phyloP scores from a whole-genome alignment of 2,113 vertebrate genomes.

The Cranoglanis bouderius region DNA sequence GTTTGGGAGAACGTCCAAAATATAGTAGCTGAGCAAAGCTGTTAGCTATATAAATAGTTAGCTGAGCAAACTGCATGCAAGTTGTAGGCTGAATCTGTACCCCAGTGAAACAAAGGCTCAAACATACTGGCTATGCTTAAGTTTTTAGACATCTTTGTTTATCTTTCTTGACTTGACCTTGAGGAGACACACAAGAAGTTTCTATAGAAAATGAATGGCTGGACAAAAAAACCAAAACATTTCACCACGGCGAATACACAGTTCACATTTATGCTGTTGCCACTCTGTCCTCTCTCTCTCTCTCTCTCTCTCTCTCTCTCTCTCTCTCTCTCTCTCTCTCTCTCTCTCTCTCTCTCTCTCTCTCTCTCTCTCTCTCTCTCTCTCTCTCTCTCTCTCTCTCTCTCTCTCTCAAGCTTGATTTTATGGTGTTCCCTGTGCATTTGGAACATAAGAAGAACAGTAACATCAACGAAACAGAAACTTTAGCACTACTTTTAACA shows the following conservation, averaged over 20 bases:
- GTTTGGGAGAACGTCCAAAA: background rate
- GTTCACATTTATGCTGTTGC: background rate
- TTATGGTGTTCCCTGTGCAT: background rate
- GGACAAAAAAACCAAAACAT: background rate
- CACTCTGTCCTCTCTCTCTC: background rate
- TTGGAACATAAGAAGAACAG: background rate
- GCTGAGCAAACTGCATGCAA: background rate
- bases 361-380: too few relatives aligned
- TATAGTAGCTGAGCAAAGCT: too few relatives aligned
- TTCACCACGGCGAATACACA: background rate
- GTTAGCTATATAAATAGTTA: too few relatives aligned
- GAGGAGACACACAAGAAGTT: background rate
- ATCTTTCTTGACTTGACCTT: background rate
- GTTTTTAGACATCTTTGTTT: background rate
- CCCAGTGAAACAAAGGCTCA: background rate
- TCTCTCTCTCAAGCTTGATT: background rate
- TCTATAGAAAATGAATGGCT: background rate
- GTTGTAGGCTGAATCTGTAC: background rate
- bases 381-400: too few relatives aligned
- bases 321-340: too few relatives aligned
- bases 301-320: background rate
- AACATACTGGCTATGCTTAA: background rate
- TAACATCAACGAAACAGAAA: background rate
- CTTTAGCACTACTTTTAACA: background rate
- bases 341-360: too few relatives aligned